Percentiles rank a stretch among this genome's conserved stretches.
phyloP scores from a whole-genome alignment of 2,888 invertebrate genomes.

The Podabrus alpinus region DNA sequence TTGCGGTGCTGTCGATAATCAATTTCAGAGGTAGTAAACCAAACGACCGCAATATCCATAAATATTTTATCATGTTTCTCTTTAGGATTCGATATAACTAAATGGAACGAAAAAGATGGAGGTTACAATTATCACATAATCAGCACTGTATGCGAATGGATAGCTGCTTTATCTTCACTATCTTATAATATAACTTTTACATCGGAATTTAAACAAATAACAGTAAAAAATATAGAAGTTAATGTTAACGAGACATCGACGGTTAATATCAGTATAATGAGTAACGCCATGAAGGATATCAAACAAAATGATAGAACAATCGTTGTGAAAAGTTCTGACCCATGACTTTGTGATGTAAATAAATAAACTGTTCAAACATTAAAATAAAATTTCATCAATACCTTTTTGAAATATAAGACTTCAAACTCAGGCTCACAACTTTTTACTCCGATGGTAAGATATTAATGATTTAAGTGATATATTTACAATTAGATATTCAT shows the following conservation, averaged over 20 bases:
- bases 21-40: conserved; percentile 25
- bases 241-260: background rate
- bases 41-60: background rate
- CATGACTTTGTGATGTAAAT: no score
- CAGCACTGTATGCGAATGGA: conserved; percentile 64
- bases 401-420: no score
- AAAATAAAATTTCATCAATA: no score
- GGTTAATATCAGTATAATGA: no score
- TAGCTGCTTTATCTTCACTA: conserved; percentile 59
- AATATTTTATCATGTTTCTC: background rate
- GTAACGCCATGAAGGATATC: background rate
- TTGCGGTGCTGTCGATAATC: conserved; percentile 13
- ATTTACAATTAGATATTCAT: no score
- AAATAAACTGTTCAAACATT: no score
- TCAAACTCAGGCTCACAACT: no score
- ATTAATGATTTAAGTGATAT: background rate
- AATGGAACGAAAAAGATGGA: conserved; percentile 59
- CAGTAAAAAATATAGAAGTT: conserved; percentile 15
- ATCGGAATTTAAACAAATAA: conserved; percentile 60
- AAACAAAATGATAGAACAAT: background rate
- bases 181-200: conserved; percentile 61
- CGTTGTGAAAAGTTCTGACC: no score
- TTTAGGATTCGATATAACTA: conserved; percentile 52
- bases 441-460: no score
- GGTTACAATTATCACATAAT: conserved; percentile 62